Evolutionary conservation across 1,140 invertebrate genomes (phyloP).

Genomic region (Drosophila rufa): DNA sequence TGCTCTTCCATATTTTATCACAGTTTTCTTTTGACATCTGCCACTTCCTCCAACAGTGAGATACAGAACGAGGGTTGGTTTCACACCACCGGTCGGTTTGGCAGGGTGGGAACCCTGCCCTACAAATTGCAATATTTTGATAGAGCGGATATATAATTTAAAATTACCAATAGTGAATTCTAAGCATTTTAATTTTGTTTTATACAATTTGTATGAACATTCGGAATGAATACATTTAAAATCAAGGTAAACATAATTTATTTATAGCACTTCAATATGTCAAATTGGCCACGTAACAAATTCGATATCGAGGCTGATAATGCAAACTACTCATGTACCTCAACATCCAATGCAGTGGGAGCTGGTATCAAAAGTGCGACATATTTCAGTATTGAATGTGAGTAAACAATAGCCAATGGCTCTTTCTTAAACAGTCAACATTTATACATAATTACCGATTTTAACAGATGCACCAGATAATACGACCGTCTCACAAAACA

Average conservation of each 20-base stretch:
- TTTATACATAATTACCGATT: constrained; percentile 3
- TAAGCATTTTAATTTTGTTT: no score
- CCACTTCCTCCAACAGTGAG: no score
- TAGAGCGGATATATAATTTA: no score
- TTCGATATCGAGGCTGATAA: constrained; percentile 92
- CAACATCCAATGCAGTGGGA: constrained; percentile 90
- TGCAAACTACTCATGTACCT: constrained; percentile 93
- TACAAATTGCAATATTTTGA: no score
- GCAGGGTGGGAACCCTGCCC: no score
- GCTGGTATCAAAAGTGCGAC: constrained; percentile 92
- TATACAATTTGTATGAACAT: neutral
- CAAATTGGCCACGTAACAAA: constrained; percentile 91
- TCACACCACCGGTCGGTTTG: no score
- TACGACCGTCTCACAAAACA: constrained; percentile 90
- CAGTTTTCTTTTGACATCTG: no score
- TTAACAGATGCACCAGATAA: constrained; percentile 93
- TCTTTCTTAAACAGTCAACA: neutral
- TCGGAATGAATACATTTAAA: neutral
- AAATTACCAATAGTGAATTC: no score
- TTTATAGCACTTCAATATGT: constrained; percentile 88
- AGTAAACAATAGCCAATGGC: constrained; percentile 84
- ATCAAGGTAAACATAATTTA: neutral
- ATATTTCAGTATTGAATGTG: constrained; percentile 95
- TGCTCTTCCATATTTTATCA: no score
- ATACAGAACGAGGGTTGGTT: no score